Percentiles rank a stretch among this genome's conserved stretches.
Evolutionary conservation across 2,113 vertebrate species (phyloP).

Genomic region (Dasyornis broadbenti): DNA sequence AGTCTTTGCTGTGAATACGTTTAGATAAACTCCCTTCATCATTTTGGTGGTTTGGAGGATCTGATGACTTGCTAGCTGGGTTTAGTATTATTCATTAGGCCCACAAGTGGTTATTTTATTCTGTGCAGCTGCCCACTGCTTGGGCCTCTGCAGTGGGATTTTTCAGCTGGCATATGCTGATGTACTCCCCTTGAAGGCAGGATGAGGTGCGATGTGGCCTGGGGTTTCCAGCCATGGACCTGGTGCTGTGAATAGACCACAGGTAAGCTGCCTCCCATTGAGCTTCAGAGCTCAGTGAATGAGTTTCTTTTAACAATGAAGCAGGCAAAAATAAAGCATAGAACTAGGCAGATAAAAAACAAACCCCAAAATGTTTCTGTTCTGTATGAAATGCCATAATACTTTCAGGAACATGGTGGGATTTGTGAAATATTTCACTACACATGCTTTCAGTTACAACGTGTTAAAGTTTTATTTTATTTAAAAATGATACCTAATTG

Average conservation of each 20-base stretch:
- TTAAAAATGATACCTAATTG: not conserved
- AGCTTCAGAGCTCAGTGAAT: not conserved
- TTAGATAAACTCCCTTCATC: not conserved
- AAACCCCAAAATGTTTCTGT: not conserved
- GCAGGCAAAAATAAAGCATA: not conserved
- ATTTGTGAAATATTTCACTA: not conserved
- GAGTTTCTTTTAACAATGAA: not conserved
- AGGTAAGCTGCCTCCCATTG: not conserved
- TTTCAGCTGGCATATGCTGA: not conserved
- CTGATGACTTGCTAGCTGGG: not conserved
- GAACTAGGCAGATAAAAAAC: not conserved
- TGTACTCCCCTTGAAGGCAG: not conserved
- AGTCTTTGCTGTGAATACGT: not conserved
- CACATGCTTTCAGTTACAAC: not conserved
- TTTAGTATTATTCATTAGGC: not conserved
- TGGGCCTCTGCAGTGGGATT: not conserved
- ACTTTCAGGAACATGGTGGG: not conserved
- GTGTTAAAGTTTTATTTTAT: not conserved
- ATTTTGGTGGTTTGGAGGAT: not conserved
- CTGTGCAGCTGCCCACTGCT: not conserved
- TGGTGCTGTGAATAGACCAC: accelerated
- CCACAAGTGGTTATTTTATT: not conserved
- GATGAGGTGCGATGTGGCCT: accelerated
- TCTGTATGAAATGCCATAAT: not conserved
- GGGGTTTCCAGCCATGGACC: not conserved